Conservation (phyloP, 2,888 invertebrate genomes). For the Miltochrista miniata region DNA sequence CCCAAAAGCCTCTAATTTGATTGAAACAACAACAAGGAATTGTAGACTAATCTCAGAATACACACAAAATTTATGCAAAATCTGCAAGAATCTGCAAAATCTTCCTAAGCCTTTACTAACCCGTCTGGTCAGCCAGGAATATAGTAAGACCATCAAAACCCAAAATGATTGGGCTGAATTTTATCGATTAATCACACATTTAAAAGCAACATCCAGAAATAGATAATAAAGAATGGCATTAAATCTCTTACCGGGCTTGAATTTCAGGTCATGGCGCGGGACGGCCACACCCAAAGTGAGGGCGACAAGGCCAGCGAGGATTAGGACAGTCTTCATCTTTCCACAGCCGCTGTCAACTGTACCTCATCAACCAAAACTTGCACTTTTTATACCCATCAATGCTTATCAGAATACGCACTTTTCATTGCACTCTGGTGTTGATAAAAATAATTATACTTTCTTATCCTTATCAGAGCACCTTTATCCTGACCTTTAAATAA, state of each 20-base stretch:
- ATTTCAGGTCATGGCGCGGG: slow-evolving; percentile 41
- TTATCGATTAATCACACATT: no score
- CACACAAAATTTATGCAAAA: no score
- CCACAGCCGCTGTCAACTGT: slow-evolving; percentile 63
- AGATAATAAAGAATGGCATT: background rate
- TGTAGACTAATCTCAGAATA: no score
- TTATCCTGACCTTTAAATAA: slow-evolving; percentile 24
- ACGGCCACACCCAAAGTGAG: slow-evolving; percentile 58
- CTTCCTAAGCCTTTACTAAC: no score
- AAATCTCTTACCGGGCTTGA: slow-evolving; percentile 45
- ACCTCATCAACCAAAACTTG: slow-evolving; percentile 10
- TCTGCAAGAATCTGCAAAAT: no score
- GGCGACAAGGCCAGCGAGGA: slow-evolving; percentile 67
- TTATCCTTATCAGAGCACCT: slow-evolving; percentile 24
- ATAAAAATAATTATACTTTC: slow-evolving; percentile 29
- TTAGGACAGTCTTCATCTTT: slow-evolving; percentile 77
- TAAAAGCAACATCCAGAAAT: no score
- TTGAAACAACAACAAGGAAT: no score
- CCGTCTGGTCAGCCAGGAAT: no score
- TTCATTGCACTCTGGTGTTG: slow-evolving; percentile 12
- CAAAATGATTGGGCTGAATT: no score
- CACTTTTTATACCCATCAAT: slow-evolving; percentile 37
- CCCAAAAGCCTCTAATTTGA: no score
- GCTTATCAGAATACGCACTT: slow-evolving; percentile 14
- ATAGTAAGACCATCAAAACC: no score